These are phyloP conservation scores for Sarcophaga caerulescens DNA, from an alignment of 2,888 invertebrate genomes.

Conservation along the genomic window DNA sequence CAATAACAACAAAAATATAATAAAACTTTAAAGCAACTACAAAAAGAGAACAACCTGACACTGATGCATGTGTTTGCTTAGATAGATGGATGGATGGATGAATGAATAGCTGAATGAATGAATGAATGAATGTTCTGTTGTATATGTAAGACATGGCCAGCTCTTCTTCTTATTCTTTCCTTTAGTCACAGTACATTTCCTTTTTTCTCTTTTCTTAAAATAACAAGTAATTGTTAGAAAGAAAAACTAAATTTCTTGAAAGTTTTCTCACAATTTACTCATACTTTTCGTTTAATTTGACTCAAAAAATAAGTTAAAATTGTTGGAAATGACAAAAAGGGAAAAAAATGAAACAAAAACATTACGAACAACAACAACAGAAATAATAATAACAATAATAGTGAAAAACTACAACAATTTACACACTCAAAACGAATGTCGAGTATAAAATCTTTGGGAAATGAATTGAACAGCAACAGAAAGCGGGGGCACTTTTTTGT, in stretches of 20 bases:
- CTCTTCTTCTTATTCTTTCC: not conserved
- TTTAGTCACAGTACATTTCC: not conserved
- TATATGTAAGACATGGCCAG: no score
- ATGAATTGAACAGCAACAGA: no score
- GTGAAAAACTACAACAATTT: no score
- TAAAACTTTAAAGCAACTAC: not conserved
- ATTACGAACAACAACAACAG: no score
- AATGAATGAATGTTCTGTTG: not conserved
- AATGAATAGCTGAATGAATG: not conserved
- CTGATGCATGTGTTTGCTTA: conserved; percentile 52
- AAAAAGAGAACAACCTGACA: conserved; percentile 33
- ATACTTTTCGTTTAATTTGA: conserved; percentile 9
- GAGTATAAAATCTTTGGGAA: no score
- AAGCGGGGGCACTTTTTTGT: no score
- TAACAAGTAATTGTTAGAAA: not conserved
- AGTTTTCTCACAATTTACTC: not conserved
- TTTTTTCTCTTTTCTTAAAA: not conserved
- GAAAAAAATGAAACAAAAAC: no score
- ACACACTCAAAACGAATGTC: no score
- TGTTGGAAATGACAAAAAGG: not conserved
- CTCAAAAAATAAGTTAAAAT: not conserved
- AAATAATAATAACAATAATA: no score
- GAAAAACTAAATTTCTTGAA: not conserved
- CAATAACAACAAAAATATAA: not conserved
- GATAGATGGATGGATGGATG: conserved; percentile 33